Percentiles rank a stretch among this genome's conserved stretches.
phyloP scores from a whole-genome alignment of 2,113 vertebrate species.

The Myanophis thanlyinensis region DNA sequence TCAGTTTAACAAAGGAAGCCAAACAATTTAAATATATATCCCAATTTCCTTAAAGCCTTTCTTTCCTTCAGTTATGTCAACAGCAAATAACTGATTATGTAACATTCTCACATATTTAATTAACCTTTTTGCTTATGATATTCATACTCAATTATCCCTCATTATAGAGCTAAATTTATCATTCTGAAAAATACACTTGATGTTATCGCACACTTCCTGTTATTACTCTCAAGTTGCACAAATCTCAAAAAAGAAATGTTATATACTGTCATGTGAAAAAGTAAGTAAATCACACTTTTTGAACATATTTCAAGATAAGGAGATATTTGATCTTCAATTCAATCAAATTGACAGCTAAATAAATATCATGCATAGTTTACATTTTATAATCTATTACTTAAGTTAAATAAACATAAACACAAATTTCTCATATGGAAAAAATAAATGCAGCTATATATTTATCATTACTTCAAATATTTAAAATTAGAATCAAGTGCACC shows the following conservation, averaged over 20 bases:
- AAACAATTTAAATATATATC: constrained; percentile 9
- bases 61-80: constrained; percentile 9
- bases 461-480: not conserved
- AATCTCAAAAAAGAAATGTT: not conserved
- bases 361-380: not conserved
- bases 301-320: not conserved
- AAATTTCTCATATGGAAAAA: not conserved
- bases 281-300: not conserved
- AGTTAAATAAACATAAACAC: not conserved
- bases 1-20: not conserved
- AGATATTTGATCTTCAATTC: not conserved
- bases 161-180: constrained; percentile 16
- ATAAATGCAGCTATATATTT: not conserved
- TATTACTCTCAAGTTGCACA: constrained; percentile 19
- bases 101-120: not conserved
- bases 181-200: not conserved
- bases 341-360: not conserved
- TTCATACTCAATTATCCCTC: not conserved
- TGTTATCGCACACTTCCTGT: constrained; percentile 6
- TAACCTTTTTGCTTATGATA: not conserved
- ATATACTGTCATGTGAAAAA: not conserved
- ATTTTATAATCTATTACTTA: not conserved
- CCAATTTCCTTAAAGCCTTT: constrained; percentile 7
- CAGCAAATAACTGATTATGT: not conserved
- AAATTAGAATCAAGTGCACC: not conserved